Evolutionary conservation across 2,888 invertebrate genomes (phyloP), one percentile per base, ranked within the genome.

Genomic region (Cantharis nigra): DNA sequence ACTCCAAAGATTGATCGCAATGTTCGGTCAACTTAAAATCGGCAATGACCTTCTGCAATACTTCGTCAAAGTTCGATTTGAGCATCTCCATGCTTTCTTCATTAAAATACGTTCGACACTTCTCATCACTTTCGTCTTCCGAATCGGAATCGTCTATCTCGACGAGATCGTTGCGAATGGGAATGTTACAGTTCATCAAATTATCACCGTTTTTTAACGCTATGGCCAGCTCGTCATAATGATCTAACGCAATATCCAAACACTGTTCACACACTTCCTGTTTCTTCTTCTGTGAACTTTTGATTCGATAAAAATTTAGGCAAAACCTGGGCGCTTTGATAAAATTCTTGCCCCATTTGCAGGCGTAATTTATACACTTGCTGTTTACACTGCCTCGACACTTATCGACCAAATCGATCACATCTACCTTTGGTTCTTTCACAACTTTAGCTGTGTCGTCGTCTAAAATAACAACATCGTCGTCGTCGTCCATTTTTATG

Each of bases 321-420:
- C 88, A 88, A 77, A 88, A 87, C 63, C 84, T 83, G 13, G 87
- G 89, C 16, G 92, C 91, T 0, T 87, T 87, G 2, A 87, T 86
- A 83, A 90, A 88, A 33, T 89, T 85, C 2, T 85, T 9, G 9
- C 89, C 89, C 28, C 90, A 90, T 0, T 82, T 81, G 82, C 93
- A 93, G 10, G 86, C 84, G 62, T 89, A 89, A 86, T 93, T 93
- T 9, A 93, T 89, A 80, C 93, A 93, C 80, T 89, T 89, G 14
- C 85, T 85, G 64, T 81, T 83, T 49, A 77, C 78, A 30, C 74
- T 82, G 9, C 83, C 81, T 73, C 83, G 83, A 14, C 85, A 83
- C 9, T 73, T 62, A 33, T 77, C 72, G 3, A 87, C 87, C 9
- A 88, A 81, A 80, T 87, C 87, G 14, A 88, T 88, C 20, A 87